Base-by-base conservation (phyloP, 2,113 vertebrate species). In the western clawed frog (Xenopus tropicalis) region DNA sequence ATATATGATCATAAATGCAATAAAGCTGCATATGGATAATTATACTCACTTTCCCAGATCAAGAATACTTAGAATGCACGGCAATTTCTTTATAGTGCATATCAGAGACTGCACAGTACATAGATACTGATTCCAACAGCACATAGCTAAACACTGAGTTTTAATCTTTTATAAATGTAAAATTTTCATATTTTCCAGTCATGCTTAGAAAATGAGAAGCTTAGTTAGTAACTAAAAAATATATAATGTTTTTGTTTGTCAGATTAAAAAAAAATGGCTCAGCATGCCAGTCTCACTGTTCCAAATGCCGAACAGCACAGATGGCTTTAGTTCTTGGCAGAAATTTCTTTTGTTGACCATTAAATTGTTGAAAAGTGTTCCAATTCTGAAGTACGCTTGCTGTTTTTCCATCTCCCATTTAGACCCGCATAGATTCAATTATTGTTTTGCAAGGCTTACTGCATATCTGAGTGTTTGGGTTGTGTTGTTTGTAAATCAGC, bases 291-390 rank as follows among this genome's bases (percentile, higher is more conserved):
- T 22, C 3, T 42, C 42, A 61, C 54, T 67, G 64, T 67, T 74
- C 72, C 72, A 67, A 59, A 74, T 74, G 4, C 23, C 58, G 72
- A 59, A 22, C 64, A 61, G 64, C 72, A 74, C 72, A 74, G 72
- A 74, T 74, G 72, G 72, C 67, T 11, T 48, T 14, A 61, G 57
- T 61, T 54, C 56, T 61, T 74, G 72, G 72, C 72, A 74, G 37
- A 61, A 67, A 61, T 67, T 21, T 61, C 37, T 57, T 61, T 67
- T 74, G 72, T 67, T 74, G 72, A 67, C 72, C 72, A 74, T 67
- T n/a, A 74, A 29, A 67, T 52, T 61, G 72, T 74, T 74, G 63
- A 74, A 66, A 10, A 61, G 54, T 29, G 19, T 64, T 74, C 43
- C 72, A 74, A 67, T 54, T 51, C 48, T 24, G 54, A 22, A 74